These are phyloP conservation scores for Dilophus febrilis DNA, from an alignment of 2,888 invertebrate species.

Conservation along the genomic window DNA sequence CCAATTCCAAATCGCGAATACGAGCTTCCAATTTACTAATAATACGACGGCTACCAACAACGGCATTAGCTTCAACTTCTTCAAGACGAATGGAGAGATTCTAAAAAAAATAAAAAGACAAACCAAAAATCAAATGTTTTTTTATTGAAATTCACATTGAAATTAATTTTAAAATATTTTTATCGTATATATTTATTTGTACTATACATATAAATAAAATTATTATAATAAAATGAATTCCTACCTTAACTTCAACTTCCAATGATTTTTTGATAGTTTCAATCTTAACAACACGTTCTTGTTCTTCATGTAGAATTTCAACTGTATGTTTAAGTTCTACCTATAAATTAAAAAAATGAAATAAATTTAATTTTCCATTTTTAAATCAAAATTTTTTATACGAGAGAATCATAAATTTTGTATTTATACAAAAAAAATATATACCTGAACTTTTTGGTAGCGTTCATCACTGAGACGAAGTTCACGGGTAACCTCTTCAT, in stretches of 20 bases:
- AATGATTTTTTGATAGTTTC: conserved; percentile 95
- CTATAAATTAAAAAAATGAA: too few relatives aligned
- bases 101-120: conserved; percentile 21
- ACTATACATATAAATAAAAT: background rate
- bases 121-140: conserved; percentile 2
- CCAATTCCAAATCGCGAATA: conserved; percentile 87
- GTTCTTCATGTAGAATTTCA: conserved; percentile 87
- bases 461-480: conserved; percentile 85
- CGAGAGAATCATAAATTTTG: too few relatives aligned
- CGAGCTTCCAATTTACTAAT: conserved; percentile 94
- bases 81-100: conserved; percentile 83
- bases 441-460: conserved; percentile 73
- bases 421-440: conserved; percentile 7
- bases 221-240: background rate
- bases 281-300: conserved; percentile 91
- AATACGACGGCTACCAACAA: conserved; percentile 91
- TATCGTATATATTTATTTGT: background rate
- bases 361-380: too few relatives aligned
- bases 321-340: conserved; percentile 88
- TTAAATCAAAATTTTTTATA: background rate
- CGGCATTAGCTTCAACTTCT: conserved; percentile 93
- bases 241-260: conserved; percentile 86
- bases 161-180: background rate
- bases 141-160: background rate
- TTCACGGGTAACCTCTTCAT: conserved; percentile 95